Evolutionary conservation across 1,140 invertebrate species (phyloP).

Genomic region (Drosophila bifasciata): DNA sequence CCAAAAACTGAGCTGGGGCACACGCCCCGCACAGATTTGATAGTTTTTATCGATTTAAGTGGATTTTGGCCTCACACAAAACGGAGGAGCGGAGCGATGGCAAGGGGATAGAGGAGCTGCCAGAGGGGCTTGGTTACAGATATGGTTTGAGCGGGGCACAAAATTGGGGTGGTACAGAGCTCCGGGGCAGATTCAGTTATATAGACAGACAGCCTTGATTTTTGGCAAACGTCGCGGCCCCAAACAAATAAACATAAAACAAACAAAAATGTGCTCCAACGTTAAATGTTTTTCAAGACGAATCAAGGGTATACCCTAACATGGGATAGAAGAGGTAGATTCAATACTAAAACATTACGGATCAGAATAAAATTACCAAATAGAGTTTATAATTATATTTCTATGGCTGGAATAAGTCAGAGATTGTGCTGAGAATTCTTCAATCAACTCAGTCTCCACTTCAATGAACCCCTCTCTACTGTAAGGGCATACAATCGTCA

Average conservation of each 20-base stretch:
- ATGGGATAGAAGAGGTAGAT: not conserved
- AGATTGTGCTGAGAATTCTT: no score
- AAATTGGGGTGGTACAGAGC: constrained; percentile 20
- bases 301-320: constrained; percentile 6
- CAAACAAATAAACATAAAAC: constrained; percentile 69
- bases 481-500: constrained; percentile 19
- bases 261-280: constrained; percentile 35
- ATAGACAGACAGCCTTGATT: constrained; percentile 60
- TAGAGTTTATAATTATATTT: not conserved
- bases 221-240: constrained; percentile 65
- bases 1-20: constrained; percentile 38
- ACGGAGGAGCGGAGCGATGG: no score
- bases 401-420: no score
- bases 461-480: constrained; percentile 5
- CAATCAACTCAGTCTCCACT: not conserved
- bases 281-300: constrained; percentile 29
- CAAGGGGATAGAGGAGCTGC: not conserved
- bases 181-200: constrained; percentile 22
- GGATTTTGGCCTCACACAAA: constrained; percentile 63
- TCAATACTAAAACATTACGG: no score
- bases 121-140: not conserved
- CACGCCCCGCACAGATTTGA: constrained; percentile 79
- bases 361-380: no score
- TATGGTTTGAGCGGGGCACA: not conserved
- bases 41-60: constrained; percentile 83